phyloP scores from a whole-genome alignment of 2,888 invertebrate species.

The Lithophane leautieri region DNA sequence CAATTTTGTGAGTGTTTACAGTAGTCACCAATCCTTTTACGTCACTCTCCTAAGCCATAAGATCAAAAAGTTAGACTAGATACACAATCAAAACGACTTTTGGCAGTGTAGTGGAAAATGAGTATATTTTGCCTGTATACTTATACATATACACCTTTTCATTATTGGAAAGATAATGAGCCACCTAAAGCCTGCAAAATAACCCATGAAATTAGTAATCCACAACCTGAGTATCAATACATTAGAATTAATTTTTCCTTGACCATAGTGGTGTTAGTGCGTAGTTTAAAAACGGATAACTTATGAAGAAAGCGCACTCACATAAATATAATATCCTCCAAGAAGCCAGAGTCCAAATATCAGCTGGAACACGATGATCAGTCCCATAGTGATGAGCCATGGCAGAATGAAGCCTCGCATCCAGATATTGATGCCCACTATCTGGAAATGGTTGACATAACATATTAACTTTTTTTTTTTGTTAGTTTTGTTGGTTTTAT shows the following conservation, averaged over 20 bases:
- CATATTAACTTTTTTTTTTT: too few relatives aligned
- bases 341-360: constrained; percentile 96
- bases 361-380: constrained; percentile 94
- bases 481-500: too few relatives aligned
- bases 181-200: neutral
- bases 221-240: neutral
- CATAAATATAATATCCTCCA: constrained; percentile 97
- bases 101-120: too few relatives aligned
- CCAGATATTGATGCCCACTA: constrained; percentile 92
- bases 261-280: neutral
- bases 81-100: too few relatives aligned
- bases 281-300: neutral
- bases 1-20: too few relatives aligned
- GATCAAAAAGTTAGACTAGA: too few relatives aligned
- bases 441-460: constrained; percentile 75
- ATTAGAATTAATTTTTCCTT: neutral
- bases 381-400: constrained; percentile 93
- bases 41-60: too few relatives aligned
- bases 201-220: neutral
- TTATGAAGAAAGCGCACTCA: constrained; percentile 87
- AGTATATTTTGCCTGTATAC: too few relatives aligned
- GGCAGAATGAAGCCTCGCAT: constrained; percentile 95
- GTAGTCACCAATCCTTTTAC: too few relatives aligned
- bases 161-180: neutral
- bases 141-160: neutral